Base-by-base conservation (phyloP, 2,888 invertebrate genomes). In the Celastrina argiolus region DNA sequence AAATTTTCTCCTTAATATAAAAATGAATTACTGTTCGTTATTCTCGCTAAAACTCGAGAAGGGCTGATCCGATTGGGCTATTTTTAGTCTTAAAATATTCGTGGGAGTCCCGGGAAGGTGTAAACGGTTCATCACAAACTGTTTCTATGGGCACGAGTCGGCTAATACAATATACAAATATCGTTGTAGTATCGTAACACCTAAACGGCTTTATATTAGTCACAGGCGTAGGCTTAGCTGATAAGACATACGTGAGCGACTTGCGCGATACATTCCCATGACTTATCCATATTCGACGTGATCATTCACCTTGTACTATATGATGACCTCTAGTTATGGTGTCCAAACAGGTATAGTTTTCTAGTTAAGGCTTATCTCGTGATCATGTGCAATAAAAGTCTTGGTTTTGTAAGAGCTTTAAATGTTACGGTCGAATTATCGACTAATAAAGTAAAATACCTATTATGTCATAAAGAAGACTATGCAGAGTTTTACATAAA, bases 211-310 rank as follows among this genome's bases (percentile, higher is more conserved):
- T 26, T 28, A 22, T 36, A 56, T 85, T 84, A 86, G 72, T 86
- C 85, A 86, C 75, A 72, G 65, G 80, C 82, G 86, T 84, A 82
- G 85, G 85, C 71, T 72, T 64, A 31, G 34, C 74, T 75, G 77
- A 78, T 78, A 79, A 78, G 75, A 72, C 73, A 74, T 78, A 81
- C 81, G 80, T 83, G 84, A 80, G 76, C 73, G 74, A 83, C 81
- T 83, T 83, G 77, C 78, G 72, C 75, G 74, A 80, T 77, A 74
- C 67, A 70, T 68, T 63, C 71, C 69, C 67, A 68, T 69, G 68
- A 10, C 45, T 74, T 75, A 74, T 73, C n/a, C 63, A 39, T 41
- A 63, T 42, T 41, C 14, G 26, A 41, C 18, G 22, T 18, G 39
- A 63, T 63, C 75, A 72, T 75, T 78, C 72, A 75, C 75, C 75